phyloP scores from a whole-genome alignment of 2,888 invertebrate genomes.

The Congeria kusceri region DNA sequence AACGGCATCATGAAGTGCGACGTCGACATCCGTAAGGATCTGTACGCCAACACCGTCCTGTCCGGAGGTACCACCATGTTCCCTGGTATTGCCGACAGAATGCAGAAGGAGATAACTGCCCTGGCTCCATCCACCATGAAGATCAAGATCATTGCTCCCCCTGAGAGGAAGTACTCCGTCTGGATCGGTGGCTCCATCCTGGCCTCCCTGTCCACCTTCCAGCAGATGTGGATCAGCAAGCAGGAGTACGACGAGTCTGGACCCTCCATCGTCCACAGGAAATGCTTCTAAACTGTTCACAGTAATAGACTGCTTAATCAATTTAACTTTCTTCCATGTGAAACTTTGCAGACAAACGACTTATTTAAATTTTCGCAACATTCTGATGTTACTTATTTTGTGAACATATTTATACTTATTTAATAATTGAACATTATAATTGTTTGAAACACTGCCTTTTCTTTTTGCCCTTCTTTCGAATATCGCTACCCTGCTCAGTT shows the following conservation, averaged over 20 bases:
- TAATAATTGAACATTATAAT: constrained; percentile 3
- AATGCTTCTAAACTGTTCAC: constrained; percentile 87
- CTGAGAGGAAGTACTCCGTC: constrained; percentile 98
- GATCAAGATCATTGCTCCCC: constrained; percentile 93
- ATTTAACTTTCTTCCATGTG: constrained; percentile 32
- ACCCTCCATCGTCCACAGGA: constrained; percentile 97
- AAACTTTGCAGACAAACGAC: constrained; percentile 15
- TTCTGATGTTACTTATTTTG: constrained; percentile 31
- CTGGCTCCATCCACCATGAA: constrained; percentile 89
- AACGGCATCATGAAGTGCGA: constrained; percentile 85
- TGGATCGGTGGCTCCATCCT: constrained; percentile 87
- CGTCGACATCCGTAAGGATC: constrained; percentile 84
- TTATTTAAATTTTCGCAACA: constrained; percentile 32
- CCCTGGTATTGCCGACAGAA: constrained; percentile 97
- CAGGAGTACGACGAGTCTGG: constrained; percentile 87
- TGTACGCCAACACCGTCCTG: constrained; percentile 89
- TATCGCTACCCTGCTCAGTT: too few species aligned
- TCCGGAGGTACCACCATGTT: constrained; percentile 98
- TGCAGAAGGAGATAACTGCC: constrained; percentile 98
- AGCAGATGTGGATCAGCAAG: constrained; percentile 81
- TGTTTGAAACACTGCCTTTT: constrained; percentile 35
- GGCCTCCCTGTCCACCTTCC: constrained; percentile 80
- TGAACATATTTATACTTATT: constrained; percentile 26
- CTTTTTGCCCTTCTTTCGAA: constrained; percentile 40
- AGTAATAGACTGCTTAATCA: constrained; percentile 39